Conservation (phyloP, 2,888 invertebrate genomes). For the Salpingus planirostris region DNA sequence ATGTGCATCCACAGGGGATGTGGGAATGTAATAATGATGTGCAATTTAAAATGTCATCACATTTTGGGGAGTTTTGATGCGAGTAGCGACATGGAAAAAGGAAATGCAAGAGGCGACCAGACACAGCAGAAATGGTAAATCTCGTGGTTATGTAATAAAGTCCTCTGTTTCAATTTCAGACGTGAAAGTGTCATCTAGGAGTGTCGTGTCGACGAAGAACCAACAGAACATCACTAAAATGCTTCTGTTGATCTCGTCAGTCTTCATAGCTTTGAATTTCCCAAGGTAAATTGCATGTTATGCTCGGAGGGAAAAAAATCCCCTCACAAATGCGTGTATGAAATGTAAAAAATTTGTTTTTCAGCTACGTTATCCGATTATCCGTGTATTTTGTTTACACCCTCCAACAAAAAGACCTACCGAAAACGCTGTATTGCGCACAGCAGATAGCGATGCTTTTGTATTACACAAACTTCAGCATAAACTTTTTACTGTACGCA, state of each 20-base stretch:
- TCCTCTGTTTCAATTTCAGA: slow-evolving; percentile 29
- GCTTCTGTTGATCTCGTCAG: slow-evolving; percentile 56
- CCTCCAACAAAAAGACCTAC: slow-evolving; percentile 38
- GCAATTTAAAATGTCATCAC: too few species aligned
- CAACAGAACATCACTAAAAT: slow-evolving; percentile 57
- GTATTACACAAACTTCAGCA: slow-evolving; percentile 57
- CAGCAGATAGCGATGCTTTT: slow-evolving; percentile 54
- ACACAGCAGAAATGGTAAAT: too few species aligned
- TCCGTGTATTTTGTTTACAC: slow-evolving; percentile 46
- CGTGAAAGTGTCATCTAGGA: slow-evolving; percentile 40
- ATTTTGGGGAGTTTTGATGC: too few species aligned
- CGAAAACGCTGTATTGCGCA: slow-evolving; percentile 44
- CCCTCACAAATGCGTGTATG: background rate
- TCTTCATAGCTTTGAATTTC: slow-evolving; percentile 54
- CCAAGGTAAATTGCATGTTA: slow-evolving; percentile 47
- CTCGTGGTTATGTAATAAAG: too few species aligned
- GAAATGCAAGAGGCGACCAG: too few species aligned
- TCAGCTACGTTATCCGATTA: slow-evolving; percentile 48
- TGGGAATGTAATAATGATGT: too few species aligned
- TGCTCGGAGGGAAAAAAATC: too few species aligned
- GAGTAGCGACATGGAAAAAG: too few species aligned
- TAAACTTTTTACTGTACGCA: slow-evolving; percentile 55
- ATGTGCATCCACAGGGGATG: too few species aligned
- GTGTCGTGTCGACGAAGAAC: slow-evolving; percentile 41
- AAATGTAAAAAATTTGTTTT: slow-evolving; percentile 20